phyloP scores from a whole-genome alignment of 2,888 invertebrate species.

The Polyploca ridens region DNA sequence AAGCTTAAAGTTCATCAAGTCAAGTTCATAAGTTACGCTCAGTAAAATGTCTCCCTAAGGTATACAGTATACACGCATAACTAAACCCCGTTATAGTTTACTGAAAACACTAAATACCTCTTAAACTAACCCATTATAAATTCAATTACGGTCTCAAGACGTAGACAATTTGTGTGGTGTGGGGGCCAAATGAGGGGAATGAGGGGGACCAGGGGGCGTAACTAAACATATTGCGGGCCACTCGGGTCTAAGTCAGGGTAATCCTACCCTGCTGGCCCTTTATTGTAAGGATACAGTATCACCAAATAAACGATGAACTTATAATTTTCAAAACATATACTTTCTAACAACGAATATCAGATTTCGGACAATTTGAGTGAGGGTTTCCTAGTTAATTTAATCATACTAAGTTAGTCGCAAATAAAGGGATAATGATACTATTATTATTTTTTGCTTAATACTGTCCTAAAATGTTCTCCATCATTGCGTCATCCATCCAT shows the following conservation, averaged over 20 bases:
- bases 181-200: constrained; percentile 22
- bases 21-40: not conserved
- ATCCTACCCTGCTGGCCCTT: constrained; percentile 64
- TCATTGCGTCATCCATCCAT: no score
- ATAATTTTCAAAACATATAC: not conserved
- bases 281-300: constrained; percentile 53
- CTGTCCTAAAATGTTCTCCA: no score
- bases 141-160: constrained; percentile 78
- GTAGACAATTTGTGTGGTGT: constrained; percentile 63
- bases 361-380: not conserved
- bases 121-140: constrained; percentile 81
- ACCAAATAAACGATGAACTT: constrained; percentile 41
- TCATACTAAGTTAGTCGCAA: no score
- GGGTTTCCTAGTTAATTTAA: no score
- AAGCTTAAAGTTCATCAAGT: constrained; percentile 3
- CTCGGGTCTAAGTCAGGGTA: constrained; percentile 61
- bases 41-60: not conserved
- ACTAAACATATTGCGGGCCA: constrained; percentile 73
- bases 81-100: constrained; percentile 34
- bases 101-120: constrained; percentile 71
- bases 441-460: no score
- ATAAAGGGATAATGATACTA: no score
- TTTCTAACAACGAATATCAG: not conserved
- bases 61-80: constrained; percentile 2
- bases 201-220: constrained; percentile 34